These are phyloP conservation scores for Orientallactaga bullata DNA, from an alignment of 2,113 vertebrate species.

Conservation along the genomic window DNA sequence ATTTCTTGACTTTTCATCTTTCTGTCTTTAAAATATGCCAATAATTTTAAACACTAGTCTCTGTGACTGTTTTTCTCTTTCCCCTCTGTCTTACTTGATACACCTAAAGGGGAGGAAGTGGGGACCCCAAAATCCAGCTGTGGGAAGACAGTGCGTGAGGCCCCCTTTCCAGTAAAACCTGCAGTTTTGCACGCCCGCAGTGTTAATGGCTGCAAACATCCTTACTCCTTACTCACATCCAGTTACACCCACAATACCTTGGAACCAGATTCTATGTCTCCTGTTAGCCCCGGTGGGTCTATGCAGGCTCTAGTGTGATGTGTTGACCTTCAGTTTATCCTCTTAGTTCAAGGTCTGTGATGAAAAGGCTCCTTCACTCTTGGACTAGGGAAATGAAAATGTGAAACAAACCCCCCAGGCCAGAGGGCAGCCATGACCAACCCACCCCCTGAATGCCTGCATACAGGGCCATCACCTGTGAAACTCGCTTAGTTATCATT, in stretches of 20 bases:
- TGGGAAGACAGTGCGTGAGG: too few species aligned
- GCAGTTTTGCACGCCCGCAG: neutral
- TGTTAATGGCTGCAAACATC: fast-evolving
- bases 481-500: neutral
- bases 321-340: neutral
- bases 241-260: fast-evolving
- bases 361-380: neutral
- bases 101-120: neutral
- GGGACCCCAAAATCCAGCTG: fast-evolving
- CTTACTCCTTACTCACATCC: too few species aligned
- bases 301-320: too few species aligned
- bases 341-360: neutral
- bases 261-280: too few species aligned
- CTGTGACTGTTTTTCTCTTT: neutral
- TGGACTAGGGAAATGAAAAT: neutral
- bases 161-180: neutral
- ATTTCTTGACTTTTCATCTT: neutral
- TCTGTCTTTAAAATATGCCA: neutral
- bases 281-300: neutral
- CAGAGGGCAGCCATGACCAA: too few species aligned
- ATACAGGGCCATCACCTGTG: neutral
- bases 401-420: neutral
- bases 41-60: neutral
- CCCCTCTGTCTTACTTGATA: neutral
- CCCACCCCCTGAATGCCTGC: neutral